A percentile compares a stretch with the other conserved stretches of the same genome.
These are phyloP conservation scores for Pluvianellus socialis DNA, from an alignment of 2,113 vertebrate genomes.

Conservation along the genomic window DNA sequence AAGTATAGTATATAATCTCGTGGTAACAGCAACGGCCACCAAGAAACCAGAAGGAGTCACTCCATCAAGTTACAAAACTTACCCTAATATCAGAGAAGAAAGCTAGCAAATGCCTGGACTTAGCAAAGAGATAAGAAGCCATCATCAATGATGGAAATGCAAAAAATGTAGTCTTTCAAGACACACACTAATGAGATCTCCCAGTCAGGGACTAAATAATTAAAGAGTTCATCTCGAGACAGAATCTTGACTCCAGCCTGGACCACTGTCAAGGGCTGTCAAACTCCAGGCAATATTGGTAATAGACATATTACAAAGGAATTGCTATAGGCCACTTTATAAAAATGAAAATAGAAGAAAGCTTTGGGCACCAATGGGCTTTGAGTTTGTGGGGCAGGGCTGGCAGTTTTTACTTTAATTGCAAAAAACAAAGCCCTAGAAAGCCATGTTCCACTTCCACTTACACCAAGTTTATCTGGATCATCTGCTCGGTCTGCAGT, in stretches of 20 bases:
- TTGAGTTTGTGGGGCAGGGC: neutral
- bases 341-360: neutral
- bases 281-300: neutral
- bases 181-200: neutral
- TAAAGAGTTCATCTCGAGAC: neutral
- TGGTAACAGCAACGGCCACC: neutral
- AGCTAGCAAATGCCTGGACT: neutral
- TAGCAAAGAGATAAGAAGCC: neutral
- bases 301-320: neutral
- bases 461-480: neutral
- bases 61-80: neutral
- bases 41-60: neutral
- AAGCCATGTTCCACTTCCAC: neutral
- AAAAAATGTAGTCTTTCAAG: neutral
- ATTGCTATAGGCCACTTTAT: neutral
- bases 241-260: neutral
- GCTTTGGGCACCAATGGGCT: neutral
- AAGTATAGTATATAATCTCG: neutral
- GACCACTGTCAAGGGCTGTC: neutral
- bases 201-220: neutral
- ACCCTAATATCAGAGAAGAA: neutral
- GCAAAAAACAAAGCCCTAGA: neutral
- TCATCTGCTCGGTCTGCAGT: neutral
- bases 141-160: neutral
- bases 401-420: neutral